phyloP scores from a whole-genome alignment of 2,113 vertebrate genomes.

The Scartelaos histophorus region DNA sequence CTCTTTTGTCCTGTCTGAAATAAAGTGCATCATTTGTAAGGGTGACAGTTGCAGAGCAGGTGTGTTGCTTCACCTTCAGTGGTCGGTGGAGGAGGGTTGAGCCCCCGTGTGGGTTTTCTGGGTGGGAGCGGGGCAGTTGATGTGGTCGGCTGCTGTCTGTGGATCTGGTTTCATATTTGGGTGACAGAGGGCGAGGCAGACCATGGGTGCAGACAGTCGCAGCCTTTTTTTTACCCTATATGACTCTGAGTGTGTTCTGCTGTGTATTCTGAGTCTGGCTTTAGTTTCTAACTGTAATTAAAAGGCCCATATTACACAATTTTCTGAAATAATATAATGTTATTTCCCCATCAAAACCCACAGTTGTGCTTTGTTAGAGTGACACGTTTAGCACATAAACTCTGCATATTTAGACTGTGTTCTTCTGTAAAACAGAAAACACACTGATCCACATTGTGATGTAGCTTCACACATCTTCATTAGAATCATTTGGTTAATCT shows the following conservation, averaged over 20 bases:
- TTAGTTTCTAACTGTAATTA: not conserved
- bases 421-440: no score
- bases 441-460: no score
- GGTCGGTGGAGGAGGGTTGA: slow-evolving; percentile 24
- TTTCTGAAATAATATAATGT: not conserved
- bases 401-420: no score
- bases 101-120: slow-evolving; percentile 51
- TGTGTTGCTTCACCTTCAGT: slow-evolving; percentile 30
- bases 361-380: no score
- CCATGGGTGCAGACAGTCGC: not conserved
- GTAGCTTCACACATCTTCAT: no score
- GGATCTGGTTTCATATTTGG: slow-evolving; percentile 58
- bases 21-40: not conserved
- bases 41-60: slow-evolving; percentile 13
- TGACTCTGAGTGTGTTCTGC: not conserved
- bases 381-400: no score
- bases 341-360: no score
- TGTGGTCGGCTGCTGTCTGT: slow-evolving; percentile 45
- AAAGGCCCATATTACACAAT: no score
- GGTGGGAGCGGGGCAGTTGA: slow-evolving; percentile 41
- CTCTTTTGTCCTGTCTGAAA: not conserved
- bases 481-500: no score
- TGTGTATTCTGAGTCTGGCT: not conserved
- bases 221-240: not conserved
- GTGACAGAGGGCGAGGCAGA: slow-evolving; percentile 14